Evolutionary conservation across 2,888 invertebrate species (phyloP), one percentile per base, ranked within the genome.

Genomic region (Aleiodes alternator): DNA sequence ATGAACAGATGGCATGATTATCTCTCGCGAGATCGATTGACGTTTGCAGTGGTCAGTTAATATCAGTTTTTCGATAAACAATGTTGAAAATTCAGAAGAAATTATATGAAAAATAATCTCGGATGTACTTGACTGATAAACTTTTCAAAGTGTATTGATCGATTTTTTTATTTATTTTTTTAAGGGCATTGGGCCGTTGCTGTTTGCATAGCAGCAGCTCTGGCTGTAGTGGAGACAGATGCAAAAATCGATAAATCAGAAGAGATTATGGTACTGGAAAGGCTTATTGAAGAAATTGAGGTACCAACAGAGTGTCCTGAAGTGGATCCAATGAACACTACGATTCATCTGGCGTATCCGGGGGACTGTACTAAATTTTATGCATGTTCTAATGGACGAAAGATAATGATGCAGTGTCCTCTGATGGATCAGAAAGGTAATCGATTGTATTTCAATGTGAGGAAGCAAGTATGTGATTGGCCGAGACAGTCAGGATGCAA

Each of bases 281-380:
- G n/a, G n/a, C 5, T 4, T 14, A 51, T 3, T 51, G 51, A 51
- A 12, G 68, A 51, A 34, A 14, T 23, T 51, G 66, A 55, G n/a
- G 69, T 69, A 50, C 76, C 78, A 7, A 80, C 75, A 1, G 50
- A 80, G 73, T 86, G 86, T 71, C 86, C 85, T 7, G 31, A 38
- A 6, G 4, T 4, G 0, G 80, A 82, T 61, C 56, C 80, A 14
- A 9, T 16, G 0, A 14, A 79, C 61, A 6, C 29, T 6, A 81
- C 81, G 1, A 55, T 85, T 59, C 76, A 79, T n/a, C 4, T 86
- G 0, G 69, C 75, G 0, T 82, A 84, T 64, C 83, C 83, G 29
- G 23, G 11, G 3, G 82, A 84, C 16, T 84, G 85, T 14, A 80
- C 81, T 4, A 81, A 81, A 57, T 85, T 81, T 61, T 85, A 85